Percentiles rank a stretch among this genome's conserved stretches.
These are phyloP conservation scores for Cladopsammia gracilis DNA, from an alignment of 64 coral and sea anemone genomes.

Conservation along the genomic window DNA sequence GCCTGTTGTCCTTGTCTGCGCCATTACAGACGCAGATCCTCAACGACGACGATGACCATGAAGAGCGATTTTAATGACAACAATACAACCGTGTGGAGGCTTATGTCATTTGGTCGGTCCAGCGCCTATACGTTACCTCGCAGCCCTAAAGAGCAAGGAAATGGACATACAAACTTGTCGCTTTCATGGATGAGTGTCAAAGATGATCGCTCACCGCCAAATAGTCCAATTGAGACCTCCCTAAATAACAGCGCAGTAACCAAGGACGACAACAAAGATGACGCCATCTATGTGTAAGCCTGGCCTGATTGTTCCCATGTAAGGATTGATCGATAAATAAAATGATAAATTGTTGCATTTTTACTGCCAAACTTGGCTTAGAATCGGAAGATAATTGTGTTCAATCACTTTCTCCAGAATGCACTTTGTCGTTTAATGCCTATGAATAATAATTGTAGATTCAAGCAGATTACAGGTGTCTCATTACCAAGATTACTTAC, in stretches of 20 bases:
- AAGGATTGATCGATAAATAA: no score
- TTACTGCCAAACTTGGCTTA: no score
- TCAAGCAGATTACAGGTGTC: no score
- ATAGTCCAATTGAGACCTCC: background rate
- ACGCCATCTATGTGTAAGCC: no score
- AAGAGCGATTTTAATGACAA: background rate
- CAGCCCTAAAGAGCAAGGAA: background rate
- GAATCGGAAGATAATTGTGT: no score
- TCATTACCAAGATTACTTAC: no score
- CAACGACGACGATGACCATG: background rate
- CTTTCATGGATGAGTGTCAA: conserved; percentile 1
- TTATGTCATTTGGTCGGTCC: background rate
- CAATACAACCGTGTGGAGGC: background rate
- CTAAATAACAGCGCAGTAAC: background rate
- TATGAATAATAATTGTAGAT: no score
- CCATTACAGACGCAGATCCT: background rate
- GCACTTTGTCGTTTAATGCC: no score
- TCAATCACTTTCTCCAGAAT: no score
- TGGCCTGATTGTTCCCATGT: no score
- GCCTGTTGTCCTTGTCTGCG: background rate
- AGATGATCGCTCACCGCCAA: background rate
- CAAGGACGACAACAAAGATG: background rate
- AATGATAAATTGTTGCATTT: no score
- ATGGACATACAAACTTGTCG: background rate
- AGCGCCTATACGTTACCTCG: background rate